Percentiles rank a stretch among this genome's conserved stretches.
Conservation (phyloP, 2,797 vertebrate species). For the Bothrops alternatus region DNA sequence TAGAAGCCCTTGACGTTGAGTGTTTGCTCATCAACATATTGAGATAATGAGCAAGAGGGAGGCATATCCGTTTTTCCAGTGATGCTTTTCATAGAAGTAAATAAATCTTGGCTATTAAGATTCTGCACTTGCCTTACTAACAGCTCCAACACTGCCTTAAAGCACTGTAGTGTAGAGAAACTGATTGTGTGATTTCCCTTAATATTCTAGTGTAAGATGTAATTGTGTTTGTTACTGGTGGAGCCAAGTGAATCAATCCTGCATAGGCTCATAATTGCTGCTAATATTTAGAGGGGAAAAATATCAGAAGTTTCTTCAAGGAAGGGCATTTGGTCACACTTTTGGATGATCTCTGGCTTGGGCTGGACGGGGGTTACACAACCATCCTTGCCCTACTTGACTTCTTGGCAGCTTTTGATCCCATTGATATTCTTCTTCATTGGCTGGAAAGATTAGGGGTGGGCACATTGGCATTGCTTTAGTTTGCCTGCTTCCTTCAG, state of each 20-base stretch:
- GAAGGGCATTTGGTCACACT: background rate
- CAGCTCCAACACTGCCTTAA: background rate
- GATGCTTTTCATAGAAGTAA: background rate
- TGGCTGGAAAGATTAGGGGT: no score
- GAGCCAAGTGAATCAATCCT: conserved; percentile 1
- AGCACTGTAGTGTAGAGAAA: background rate
- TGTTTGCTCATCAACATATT: background rate
- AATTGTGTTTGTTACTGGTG: conserved; percentile 35
- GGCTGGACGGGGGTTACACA: background rate
- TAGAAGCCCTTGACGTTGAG: background rate
- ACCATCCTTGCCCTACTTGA: background rate
- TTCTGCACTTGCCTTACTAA: background rate
- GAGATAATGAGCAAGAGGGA: background rate
- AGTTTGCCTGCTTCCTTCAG: no score
- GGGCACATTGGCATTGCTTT: no score
- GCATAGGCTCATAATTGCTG: background rate
- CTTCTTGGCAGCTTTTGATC: background rate
- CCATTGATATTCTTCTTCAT: background rate
- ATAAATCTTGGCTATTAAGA: background rate
- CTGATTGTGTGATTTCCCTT: background rate
- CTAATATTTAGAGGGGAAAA: background rate
- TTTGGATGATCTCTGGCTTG: background rate
- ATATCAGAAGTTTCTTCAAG: background rate
- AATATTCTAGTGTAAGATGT: background rate
- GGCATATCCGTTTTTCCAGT: no score